These are phyloP conservation scores for Pterocles orientalis DNA, from an alignment of 2,113 vertebrate genomes.

Conservation along the genomic window DNA sequence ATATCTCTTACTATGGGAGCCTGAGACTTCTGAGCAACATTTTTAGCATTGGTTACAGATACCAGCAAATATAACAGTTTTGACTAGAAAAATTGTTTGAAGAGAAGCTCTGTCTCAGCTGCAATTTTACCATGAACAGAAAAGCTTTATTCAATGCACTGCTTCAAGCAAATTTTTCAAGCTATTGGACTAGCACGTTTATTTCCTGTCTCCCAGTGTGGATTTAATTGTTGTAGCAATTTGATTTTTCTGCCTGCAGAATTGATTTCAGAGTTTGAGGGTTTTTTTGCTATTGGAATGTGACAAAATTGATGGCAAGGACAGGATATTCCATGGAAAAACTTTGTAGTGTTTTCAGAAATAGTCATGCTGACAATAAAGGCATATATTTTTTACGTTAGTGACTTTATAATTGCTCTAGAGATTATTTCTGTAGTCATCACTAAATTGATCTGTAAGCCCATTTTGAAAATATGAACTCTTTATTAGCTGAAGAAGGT, in stretches of 20 bases:
- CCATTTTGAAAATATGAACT: not conserved
- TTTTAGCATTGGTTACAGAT: not conserved
- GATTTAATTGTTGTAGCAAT: not conserved
- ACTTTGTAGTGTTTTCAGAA: not conserved
- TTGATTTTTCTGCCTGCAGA: not conserved
- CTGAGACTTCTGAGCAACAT: not conserved
- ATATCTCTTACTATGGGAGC: not conserved
- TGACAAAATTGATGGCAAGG: not conserved
- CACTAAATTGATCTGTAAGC: not conserved
- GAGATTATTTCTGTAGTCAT: not conserved
- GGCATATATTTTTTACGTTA: not conserved
- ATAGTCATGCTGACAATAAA: not conserved
- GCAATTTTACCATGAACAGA: not conserved
- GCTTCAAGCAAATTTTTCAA: not conserved
- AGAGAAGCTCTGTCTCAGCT: not conserved
- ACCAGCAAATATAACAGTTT: not conserved
- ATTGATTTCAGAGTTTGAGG: not conserved
- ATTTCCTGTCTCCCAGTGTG: not conserved
- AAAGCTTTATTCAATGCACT: not conserved
- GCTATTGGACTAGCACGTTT: not conserved
- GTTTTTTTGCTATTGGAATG: accelerated
- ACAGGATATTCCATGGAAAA: not conserved
- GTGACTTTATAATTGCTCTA: not conserved
- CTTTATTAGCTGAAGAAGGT: not conserved
- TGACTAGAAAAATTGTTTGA: not conserved